Evolutionary conservation across 2,797 vertebrate species (phyloP).

Genomic region (Trematomus bernacchii): DNA sequence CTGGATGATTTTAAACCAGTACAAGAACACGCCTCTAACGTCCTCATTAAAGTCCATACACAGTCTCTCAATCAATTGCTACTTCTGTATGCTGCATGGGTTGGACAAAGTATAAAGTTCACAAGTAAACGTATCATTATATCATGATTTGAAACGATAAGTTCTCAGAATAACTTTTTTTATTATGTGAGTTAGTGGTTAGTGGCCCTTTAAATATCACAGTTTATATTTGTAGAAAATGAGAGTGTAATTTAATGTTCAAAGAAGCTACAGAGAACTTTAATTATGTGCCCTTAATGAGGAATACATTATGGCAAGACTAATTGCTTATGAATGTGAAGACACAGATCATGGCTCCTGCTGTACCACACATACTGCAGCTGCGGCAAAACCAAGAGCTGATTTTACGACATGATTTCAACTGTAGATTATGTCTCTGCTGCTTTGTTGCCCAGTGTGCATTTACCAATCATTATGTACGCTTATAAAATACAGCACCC

Average conservation of each 20-base stretch:
- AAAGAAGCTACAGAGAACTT: constrained; percentile 86
- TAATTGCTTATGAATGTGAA: constrained; percentile 87
- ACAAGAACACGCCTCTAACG: constrained; percentile 66
- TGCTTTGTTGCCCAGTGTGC: constrained; percentile 27
- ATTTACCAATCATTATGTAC: constrained; percentile 35
- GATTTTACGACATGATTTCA: constrained; percentile 33
- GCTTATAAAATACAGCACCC: constrained; percentile 35
- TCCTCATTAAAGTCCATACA: constrained; percentile 75
- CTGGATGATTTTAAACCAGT: constrained; percentile 47
- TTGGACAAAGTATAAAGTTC: constrained; percentile 76
- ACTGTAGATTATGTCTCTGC: constrained; percentile 11
- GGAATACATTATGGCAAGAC: constrained; percentile 84
- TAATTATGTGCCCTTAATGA: constrained; percentile 86
- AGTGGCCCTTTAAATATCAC: constrained; percentile 85
- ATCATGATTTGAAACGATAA: constrained; percentile 84
- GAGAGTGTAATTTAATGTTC: constrained; percentile 85
- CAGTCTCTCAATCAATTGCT: constrained; percentile 74
- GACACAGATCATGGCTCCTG: constrained; percentile 83
- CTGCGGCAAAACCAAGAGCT: constrained; percentile 52
- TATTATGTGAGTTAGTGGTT: constrained; percentile 80
- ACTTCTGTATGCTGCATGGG: constrained; percentile 61
- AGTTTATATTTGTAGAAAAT: constrained; percentile 83
- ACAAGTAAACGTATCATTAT: constrained; percentile 81
- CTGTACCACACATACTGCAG: constrained; percentile 66
- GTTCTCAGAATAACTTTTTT: constrained; percentile 82